Conservation (phyloP, 2,797 vertebrate genomes). For the Percopsis omiscomaycus region DNA sequence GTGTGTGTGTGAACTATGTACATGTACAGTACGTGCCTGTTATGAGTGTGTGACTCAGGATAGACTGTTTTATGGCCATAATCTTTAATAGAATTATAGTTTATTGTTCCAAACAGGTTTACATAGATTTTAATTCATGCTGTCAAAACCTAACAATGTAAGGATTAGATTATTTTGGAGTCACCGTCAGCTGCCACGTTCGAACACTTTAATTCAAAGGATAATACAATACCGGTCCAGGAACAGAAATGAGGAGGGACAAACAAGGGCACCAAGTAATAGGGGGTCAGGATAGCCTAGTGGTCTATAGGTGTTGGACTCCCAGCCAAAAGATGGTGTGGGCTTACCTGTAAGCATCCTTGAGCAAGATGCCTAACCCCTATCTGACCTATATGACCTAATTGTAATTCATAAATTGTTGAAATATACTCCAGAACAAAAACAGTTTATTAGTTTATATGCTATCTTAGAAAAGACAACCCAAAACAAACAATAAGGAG, state of each 20-base stretch:
- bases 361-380: too few species aligned
- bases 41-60: too few species aligned
- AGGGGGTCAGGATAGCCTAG: too few species aligned
- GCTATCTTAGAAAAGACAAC: background rate
- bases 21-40: background rate
- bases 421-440: too few species aligned
- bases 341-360: too few species aligned
- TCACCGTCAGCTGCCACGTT: background rate
- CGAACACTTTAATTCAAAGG: constrained; percentile 28
- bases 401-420: background rate
- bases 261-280: constrained; percentile 40
- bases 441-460: background rate
- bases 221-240: constrained; percentile 6
- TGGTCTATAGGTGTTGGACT: too few species aligned
- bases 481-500: constrained; percentile 24
- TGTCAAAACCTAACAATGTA: background rate
- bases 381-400: too few species aligned
- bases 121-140: background rate
- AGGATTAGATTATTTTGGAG: background rate
- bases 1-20: background rate
- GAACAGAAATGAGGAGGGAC: constrained; percentile 14
- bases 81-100: too few species aligned
- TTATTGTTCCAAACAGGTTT: background rate
- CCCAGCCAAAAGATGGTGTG: too few species aligned
- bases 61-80: too few species aligned